phyloP scores from a whole-genome alignment of 2,888 invertebrate genomes.

The Trachelus troglodyta region DNA sequence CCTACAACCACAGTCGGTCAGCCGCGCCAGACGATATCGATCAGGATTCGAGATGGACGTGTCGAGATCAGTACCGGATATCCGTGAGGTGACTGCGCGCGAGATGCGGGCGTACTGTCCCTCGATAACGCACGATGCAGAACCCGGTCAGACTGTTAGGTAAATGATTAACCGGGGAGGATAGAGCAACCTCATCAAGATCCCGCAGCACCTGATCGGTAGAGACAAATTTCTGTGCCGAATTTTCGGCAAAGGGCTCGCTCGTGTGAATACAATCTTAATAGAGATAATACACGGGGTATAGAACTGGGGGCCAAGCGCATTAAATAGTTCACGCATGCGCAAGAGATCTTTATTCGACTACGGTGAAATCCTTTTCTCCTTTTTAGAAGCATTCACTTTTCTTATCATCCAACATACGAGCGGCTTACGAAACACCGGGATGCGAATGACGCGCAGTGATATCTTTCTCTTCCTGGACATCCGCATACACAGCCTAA shows the following conservation, averaged over 20 bases:
- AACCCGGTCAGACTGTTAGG: background rate
- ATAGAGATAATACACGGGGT: background rate
- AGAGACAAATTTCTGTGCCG: background rate
- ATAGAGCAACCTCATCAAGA: background rate
- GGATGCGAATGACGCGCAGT: constrained; percentile 9
- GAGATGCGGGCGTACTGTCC: constrained; percentile 55
- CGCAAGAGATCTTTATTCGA: background rate
- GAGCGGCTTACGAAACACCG: constrained; percentile 5
- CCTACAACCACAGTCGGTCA: background rate
- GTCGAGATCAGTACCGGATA: constrained; percentile 54
- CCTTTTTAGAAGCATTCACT: background rate
- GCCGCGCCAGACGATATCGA: constrained; percentile 5
- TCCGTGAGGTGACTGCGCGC: constrained; percentile 55
- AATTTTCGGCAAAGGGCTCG: background rate
- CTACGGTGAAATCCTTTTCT: background rate
- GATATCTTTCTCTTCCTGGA: constrained; percentile 24
- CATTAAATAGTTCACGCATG: background rate
- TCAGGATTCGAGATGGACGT: constrained; percentile 10
- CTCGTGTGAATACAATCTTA: background rate
- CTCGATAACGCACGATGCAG: background rate
- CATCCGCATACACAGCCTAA: constrained; percentile 33
- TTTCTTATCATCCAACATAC: background rate
- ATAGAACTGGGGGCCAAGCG: background rate
- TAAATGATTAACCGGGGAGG: background rate
- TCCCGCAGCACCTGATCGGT: background rate